Evolutionary conservation across 2,888 invertebrate genomes (phyloP).

Genomic region (Camptogramma bilineatum): DNA sequence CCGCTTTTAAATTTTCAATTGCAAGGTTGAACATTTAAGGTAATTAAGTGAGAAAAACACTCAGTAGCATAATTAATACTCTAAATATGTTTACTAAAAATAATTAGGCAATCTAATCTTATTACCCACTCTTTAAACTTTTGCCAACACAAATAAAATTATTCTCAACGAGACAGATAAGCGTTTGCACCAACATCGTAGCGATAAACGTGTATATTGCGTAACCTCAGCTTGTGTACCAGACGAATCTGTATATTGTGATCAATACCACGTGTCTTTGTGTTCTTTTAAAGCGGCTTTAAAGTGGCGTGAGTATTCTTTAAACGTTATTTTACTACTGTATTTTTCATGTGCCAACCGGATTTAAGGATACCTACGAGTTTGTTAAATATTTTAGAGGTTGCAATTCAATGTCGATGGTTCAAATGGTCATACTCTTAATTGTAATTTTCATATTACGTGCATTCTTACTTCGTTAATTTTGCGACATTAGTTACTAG

Average conservation of each 20-base stretch:
- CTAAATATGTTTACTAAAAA: too few relatives aligned
- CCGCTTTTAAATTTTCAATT: too few relatives aligned
- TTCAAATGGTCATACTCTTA: too few relatives aligned
- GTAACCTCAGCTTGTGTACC: constrained; percentile 28
- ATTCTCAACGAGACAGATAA: constrained; percentile 38
- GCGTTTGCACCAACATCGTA: constrained; percentile 25
- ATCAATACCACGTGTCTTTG: constrained; percentile 34
- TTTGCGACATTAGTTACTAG: too few relatives aligned
- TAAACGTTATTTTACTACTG: background rate
- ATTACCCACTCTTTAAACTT: background rate
- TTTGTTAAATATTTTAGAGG: background rate
- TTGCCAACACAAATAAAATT: constrained; percentile 11
- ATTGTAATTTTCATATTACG: too few relatives aligned
- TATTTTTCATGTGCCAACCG: background rate
- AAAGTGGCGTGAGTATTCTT: constrained; percentile 39
- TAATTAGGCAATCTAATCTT: background rate
- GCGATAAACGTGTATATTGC: constrained; percentile 44
- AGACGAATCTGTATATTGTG: constrained; percentile 29
- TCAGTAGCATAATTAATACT: too few relatives aligned
- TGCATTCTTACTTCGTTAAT: too few relatives aligned
- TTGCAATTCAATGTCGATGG: too few relatives aligned
- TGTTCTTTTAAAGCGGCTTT: constrained; percentile 23
- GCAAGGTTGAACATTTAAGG: too few relatives aligned
- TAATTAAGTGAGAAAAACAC: too few relatives aligned
- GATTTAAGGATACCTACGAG: background rate